Percentiles rank a stretch among this genome's conserved stretches.
Conservation (phyloP, 2,888 invertebrate genomes). For the Drosophila macrospina region DNA sequence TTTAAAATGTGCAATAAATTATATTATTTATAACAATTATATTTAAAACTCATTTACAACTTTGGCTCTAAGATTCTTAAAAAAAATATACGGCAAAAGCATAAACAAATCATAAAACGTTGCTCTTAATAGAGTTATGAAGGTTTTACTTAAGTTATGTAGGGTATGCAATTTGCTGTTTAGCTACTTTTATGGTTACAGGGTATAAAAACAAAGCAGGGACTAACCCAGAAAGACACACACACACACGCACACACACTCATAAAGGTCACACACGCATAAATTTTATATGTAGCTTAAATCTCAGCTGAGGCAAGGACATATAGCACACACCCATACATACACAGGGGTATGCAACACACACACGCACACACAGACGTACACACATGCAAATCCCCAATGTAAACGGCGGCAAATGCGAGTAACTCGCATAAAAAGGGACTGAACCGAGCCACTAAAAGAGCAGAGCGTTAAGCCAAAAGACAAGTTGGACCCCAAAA, state of each 20-base stretch:
- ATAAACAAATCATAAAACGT: not conserved
- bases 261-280: slow-evolving; percentile 68
- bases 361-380: slow-evolving; percentile 32
- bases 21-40: no score
- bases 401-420: slow-evolving; percentile 66
- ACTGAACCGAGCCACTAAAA: slow-evolving; percentile 53
- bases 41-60: no score
- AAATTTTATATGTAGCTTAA: slow-evolving; percentile 79
- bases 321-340: slow-evolving; percentile 27
- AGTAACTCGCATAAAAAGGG: slow-evolving; percentile 60
- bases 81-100: no score
- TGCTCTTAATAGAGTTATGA: not conserved
- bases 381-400: slow-evolving; percentile 79
- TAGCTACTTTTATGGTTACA: slow-evolving; percentile 21
- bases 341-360: slow-evolving; percentile 23
- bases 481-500: slow-evolving; percentile 57
- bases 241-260: slow-evolving; percentile 12
- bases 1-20: no score
- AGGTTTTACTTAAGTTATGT: no score
- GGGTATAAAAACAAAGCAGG: slow-evolving; percentile 47
- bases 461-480: slow-evolving; percentile 67
- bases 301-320: slow-evolving; percentile 69
- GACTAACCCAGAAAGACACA: slow-evolving; percentile 36
- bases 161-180: not conserved
- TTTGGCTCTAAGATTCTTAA: no score